A percentile compares a stretch with the other conserved stretches of the same genome.
phyloP scores from a whole-genome alignment of 2,797 vertebrate species.

The Uromys caudimaculatus region DNA sequence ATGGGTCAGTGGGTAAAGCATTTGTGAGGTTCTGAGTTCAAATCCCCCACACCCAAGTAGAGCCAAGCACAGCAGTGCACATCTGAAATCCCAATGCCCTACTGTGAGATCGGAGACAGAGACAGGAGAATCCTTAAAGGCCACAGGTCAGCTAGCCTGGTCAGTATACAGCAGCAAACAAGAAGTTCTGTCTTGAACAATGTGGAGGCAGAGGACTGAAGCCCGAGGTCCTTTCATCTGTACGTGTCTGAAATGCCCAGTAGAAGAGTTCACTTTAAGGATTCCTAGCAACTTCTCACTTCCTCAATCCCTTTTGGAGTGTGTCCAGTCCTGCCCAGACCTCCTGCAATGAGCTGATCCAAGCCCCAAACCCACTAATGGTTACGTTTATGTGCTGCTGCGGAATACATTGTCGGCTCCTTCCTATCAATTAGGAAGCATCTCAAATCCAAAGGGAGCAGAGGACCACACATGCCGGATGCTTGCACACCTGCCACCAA shows the following conservation, averaged over 20 bases:
- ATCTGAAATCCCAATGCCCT: neutral
- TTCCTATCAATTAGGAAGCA: slow-evolving; percentile 14
- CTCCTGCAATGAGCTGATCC: neutral
- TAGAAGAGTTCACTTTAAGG: neutral
- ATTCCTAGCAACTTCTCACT: neutral
- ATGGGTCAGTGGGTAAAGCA: neutral
- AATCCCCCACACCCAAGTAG: neutral
- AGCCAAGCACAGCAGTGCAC: neutral
- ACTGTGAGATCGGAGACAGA: neutral
- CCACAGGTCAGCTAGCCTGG: neutral
- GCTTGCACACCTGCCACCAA: neutral
- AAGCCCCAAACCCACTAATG: neutral
- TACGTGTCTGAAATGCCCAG: neutral
- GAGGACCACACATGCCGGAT: neutral
- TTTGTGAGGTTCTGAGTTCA: neutral
- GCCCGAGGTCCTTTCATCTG: neutral
- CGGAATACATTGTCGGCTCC: neutral
- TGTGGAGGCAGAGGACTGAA: neutral
- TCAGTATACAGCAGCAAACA: neutral
- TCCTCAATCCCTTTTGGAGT: neutral
- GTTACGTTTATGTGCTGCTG: neutral
- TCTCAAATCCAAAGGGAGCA: neutral
- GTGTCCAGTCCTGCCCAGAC: neutral
- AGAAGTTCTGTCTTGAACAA: neutral
- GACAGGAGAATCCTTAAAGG: neutral